These are phyloP conservation scores for Ormyrus rosae DNA, from an alignment of 2,888 invertebrate species.

Conservation along the genomic window DNA sequence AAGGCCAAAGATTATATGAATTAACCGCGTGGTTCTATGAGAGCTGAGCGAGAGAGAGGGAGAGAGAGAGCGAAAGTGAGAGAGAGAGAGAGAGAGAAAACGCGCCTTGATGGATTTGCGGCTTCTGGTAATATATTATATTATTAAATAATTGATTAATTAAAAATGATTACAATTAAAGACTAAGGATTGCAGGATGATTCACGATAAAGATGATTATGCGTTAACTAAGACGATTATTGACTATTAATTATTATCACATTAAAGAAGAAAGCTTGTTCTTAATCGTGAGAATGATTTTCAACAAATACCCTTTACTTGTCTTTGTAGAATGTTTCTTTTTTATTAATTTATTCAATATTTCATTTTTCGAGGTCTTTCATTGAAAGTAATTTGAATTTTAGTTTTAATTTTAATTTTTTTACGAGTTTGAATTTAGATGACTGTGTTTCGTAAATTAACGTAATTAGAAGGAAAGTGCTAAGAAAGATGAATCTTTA, in stretches of 20 bases:
- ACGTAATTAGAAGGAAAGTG: too few relatives aligned
- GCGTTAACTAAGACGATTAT: conserved; percentile 57
- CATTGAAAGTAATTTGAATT: too few relatives aligned
- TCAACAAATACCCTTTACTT: conserved; percentile 12
- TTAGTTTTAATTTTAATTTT: too few relatives aligned
- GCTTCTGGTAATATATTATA: conserved; percentile 59
- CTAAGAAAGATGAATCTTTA: too few relatives aligned
- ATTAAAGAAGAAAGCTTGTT: conserved; percentile 59
- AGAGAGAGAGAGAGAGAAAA: conserved; percentile 46
- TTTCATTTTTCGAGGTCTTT: too few relatives aligned
- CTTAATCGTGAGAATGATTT: conserved; percentile 53
- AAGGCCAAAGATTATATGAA: conserved; percentile 53
- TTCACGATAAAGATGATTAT: conserved; percentile 57
- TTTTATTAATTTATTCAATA: not conserved
- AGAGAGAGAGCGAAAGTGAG: conserved; percentile 31
- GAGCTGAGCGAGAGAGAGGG: conserved; percentile 11
- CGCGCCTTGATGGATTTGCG: conserved; percentile 58
- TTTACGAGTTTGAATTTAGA: too few relatives aligned
- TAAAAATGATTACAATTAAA: conserved; percentile 59
- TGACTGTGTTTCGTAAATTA: too few relatives aligned
- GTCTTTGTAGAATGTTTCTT: too few relatives aligned
- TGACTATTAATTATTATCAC: conserved; percentile 59
- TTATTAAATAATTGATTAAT: conserved; percentile 56
- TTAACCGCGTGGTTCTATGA: conserved; percentile 38
- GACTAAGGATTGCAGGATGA: conserved; percentile 58